These are phyloP conservation scores for Actenoides lindsayi DNA, from an alignment of 2,113 vertebrate genomes.

Conservation along the genomic window DNA sequence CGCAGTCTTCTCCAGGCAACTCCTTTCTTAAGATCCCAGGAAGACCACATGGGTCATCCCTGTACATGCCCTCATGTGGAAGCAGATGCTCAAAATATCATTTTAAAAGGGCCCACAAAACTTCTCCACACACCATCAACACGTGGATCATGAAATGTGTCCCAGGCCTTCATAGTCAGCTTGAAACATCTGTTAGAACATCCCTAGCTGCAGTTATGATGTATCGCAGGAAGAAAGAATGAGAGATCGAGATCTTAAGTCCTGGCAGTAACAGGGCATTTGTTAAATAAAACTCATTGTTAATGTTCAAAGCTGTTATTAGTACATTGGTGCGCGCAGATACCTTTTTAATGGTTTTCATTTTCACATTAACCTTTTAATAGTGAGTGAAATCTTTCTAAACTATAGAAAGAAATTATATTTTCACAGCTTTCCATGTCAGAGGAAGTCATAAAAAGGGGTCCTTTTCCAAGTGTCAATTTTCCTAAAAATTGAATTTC, in stretches of 20 bases:
- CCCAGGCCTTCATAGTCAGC: not conserved
- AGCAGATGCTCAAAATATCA: not conserved
- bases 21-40: not conserved
- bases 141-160: not conserved
- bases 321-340: constrained; percentile 19
- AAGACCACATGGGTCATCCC: not conserved
- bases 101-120: not conserved
- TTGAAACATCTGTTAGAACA: constrained; percentile 6
- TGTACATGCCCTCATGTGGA: not conserved
- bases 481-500: constrained; percentile 27
- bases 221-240: constrained; percentile 3
- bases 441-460: not conserved
- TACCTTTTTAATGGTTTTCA: constrained; percentile 29
- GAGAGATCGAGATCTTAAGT: constrained; percentile 17
- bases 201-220: not conserved
- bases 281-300: constrained; percentile 53
- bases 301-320: constrained; percentile 43
- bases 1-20: no score
- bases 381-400: constrained; percentile 12
- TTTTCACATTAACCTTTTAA: constrained; percentile 37
- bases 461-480: not conserved
- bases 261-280: constrained; percentile 9
- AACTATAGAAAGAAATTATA: not conserved
- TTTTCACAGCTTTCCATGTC: not conserved
- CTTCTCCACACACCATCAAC: not conserved